Base-by-base conservation (phyloP, 2,113 vertebrate genomes). In the Ancistrus triradiatus region DNA sequence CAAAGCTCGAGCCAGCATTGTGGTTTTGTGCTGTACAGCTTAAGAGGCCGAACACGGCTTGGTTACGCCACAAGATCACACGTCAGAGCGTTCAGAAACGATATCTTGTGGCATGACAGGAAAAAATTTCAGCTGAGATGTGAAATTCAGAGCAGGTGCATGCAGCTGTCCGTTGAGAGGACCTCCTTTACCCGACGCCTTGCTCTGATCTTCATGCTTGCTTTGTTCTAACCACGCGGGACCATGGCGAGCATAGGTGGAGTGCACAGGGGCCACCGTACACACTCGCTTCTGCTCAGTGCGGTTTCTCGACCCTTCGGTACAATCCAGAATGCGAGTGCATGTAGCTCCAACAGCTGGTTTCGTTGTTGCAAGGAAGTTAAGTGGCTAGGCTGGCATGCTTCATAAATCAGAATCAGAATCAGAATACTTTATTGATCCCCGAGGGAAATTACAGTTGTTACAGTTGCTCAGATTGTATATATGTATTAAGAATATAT, bases 91-190 rank as follows among this genome's bases (percentile, higher is more conserved):
- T 6, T 3, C 9, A 9, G 35, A 37, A 11, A 7, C 8, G 7
- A 31, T n/a, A 18, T 13, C 2, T 8, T 0, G 15, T 7, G 38
- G 21, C 35, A 11, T 38, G 1, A 38, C 18, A 56, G 18, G 4
- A 37, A 2, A 3, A 3, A 15, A 14, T 2, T n/a, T 2, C 3
- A 19, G 8, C 2, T 15, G 42, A 15, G 9, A 1, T 3, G 19
- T 43, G 11, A 59, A 57, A 52, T 53, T 51, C 40, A 47, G 61
- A 17, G 6, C 68, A 53, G 46, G 68, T 64, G 68, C 46, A 13
- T n/a, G 27, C 27, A 31, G 27, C 7, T 31, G 27, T 31, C 27
- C 27, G 27, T 31, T 31, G 27, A 31, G 27, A 31, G 27, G 5
- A 17, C 40, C 3, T 15, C 7, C n/a, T 24, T 14, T 13, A 24